Percentiles rank a stretch among this genome's conserved stretches.
Conservation (phyloP, 2,113 vertebrate species). For the Salminus brasiliensis region DNA sequence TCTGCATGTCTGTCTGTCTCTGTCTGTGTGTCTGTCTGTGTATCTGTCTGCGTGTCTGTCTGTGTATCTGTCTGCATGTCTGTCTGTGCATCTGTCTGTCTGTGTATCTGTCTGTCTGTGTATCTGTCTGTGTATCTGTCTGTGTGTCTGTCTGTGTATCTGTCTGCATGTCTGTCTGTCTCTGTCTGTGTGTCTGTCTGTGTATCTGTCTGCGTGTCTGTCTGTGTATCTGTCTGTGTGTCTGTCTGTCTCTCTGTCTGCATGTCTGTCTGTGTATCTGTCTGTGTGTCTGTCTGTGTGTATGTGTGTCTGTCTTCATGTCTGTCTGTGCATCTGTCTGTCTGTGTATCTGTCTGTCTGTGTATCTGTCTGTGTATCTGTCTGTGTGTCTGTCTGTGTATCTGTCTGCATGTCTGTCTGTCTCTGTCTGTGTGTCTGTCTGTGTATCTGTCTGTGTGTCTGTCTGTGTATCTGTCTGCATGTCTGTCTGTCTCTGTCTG, state of each 20-base stretch:
- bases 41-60: too few species aligned
- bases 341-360: not conserved
- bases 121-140: too few species aligned
- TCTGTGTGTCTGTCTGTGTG: not conserved
- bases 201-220: too few species aligned
- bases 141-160: too few species aligned
- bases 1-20: not conserved
- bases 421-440: not conserved
- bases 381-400: too few species aligned
- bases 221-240: not conserved
- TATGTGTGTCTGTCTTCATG: not conserved
- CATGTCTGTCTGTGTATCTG: too few species aligned
- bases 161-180: too few species aligned
- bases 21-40: not conserved
- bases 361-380: too few species aligned
- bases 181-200: too few species aligned
- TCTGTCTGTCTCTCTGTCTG: too few species aligned
- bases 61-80: not conserved
- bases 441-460: not conserved
- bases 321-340: conserved; percentile 8
- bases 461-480: not conserved
- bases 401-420: too few species aligned
- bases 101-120: too few species aligned
- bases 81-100: not conserved
- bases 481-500: conserved; percentile 16